These are phyloP conservation scores for Aphis gossypii DNA, from an alignment of 1,140 invertebrate species.

Conservation along the genomic window DNA sequence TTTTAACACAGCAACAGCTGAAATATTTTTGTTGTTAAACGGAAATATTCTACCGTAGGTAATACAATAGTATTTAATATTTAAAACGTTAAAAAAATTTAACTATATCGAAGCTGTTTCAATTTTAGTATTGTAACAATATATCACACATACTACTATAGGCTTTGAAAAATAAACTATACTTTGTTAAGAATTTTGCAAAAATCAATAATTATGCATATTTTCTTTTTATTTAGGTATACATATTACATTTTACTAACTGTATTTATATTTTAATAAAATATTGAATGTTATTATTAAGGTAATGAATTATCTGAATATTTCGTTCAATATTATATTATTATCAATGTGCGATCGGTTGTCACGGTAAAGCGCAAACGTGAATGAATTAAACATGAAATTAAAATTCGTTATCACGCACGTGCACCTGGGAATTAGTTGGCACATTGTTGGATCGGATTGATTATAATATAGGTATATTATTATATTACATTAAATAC, in stretches of 20 bases:
- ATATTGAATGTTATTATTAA: not conserved
- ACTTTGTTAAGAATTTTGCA: not conserved
- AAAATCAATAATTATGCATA: not conserved
- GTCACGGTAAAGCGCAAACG: not conserved
- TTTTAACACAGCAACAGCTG: not conserved
- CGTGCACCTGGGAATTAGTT: not conserved
- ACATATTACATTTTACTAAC: not conserved
- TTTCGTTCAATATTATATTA: not conserved
- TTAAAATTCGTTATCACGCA: not conserved
- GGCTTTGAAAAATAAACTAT: not conserved
- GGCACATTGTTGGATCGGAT: not conserved
- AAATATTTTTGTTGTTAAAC: not conserved
- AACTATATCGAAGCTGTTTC: not conserved
- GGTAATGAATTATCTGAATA: not conserved
- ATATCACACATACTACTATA: not conserved
- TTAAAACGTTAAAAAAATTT: not conserved
- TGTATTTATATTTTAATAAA: not conserved
- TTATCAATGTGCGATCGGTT: not conserved
- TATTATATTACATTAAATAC: not conserved
- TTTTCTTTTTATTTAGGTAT: not conserved
- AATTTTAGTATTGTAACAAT: not conserved
- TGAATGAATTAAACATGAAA: constrained; percentile 29
- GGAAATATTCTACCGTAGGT: not conserved
- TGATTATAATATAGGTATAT: not conserved
- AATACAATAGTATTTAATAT: not conserved